Evolutionary conservation across 2,888 invertebrate species (phyloP), one percentile per base, ranked within the genome.

Genomic region (Watsonalla binaria): DNA sequence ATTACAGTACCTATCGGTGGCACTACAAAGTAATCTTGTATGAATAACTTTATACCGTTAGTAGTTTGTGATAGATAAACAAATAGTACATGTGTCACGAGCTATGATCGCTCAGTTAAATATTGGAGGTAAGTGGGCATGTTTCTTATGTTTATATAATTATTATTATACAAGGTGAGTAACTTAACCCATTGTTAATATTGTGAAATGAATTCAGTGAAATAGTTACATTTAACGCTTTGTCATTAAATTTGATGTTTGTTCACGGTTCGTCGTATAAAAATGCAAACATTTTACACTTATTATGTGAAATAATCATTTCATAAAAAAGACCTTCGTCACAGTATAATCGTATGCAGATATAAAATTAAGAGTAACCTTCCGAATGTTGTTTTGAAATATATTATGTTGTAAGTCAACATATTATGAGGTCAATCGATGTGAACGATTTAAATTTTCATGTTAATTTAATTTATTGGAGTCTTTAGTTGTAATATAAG

Each of bases 281-380:
- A 13, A 34, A 49, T 49, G 14, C 49, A 37, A 14, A 13, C 48
- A 37, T 8, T 6, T 35, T 37, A n/a, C n/a, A 24, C 24, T 24
- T 24, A 24, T 24, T 24, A 48, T 48, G 33, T 51, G 45, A 13
- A 33, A 52, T 48, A 51, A 54, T 51, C 39, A 39, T 49, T 52
- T 14, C 24, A 34, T 54, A 45, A 34, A 57, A 63, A 54, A 61
- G 64, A 66, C 70, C 75, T 72, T 72, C 65, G 61, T 62, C 39
- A 49, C 39, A 58, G 59, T 67, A 63, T 61, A 57, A 54, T 54
- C 57, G 61, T 61, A 59, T 62, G 60, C 59, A 64, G 63, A 62
- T 66, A 64, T 59, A 59, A 64, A 74, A 68, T 72, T 68, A 62
- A n/a, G 61, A 65, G 63, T 65, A 72, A 70, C 75, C 76, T 76